Percentiles rank a stretch among this genome's conserved stretches.
phyloP scores from a whole-genome alignment of 1,140 invertebrate species.

The Myzus persicae region DNA sequence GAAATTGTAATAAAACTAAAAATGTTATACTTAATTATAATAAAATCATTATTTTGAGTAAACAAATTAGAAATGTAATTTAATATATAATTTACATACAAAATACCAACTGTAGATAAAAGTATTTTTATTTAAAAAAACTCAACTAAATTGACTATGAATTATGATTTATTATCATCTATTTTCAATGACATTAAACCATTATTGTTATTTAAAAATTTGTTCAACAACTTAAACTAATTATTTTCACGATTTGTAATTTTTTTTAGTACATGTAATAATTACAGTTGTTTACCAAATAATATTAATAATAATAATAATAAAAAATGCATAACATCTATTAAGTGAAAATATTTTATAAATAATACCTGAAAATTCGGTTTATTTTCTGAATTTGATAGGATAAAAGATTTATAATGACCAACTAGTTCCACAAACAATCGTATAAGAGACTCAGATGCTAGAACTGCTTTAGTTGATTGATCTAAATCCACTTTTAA shows the following conservation, averaged over 20 bases:
- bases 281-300: neutral
- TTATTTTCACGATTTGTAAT: neutral
- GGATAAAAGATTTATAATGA: conserved; percentile 69
- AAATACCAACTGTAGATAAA: neutral
- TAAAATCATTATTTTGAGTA: neutral
- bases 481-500: conserved; percentile 68
- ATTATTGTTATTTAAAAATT: neutral
- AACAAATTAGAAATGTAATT: neutral
- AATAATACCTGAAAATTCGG: conserved; percentile 66
- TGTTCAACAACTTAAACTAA: neutral
- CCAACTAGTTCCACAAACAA: conserved; percentile 74
- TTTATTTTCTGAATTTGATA: conserved; percentile 64
- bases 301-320: neutral
- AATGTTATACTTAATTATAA: neutral
- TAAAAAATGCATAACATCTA: neutral
- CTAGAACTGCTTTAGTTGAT: conserved; percentile 70
- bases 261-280: neutral
- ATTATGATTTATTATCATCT: neutral
- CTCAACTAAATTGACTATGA: neutral
- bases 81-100: neutral
- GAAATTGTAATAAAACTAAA: neutral
- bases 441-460: conserved; percentile 74
- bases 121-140: neutral
- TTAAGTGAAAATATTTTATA: neutral
- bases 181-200: neutral